Evolutionary conservation across 2,888 invertebrate species (phyloP).

Genomic region (Palloptera scutellata): DNA sequence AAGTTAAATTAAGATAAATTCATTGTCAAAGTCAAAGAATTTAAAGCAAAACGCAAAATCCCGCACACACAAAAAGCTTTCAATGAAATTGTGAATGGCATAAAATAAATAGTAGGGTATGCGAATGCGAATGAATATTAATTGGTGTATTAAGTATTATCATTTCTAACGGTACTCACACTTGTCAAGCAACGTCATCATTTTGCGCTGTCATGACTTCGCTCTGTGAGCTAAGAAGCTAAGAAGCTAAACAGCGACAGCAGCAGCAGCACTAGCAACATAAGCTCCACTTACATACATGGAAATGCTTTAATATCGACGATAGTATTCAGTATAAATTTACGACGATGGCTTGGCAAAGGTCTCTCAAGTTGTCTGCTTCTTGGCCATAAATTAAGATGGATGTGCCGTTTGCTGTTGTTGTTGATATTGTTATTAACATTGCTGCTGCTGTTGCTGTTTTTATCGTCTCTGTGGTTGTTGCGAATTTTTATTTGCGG

Average conservation of each 20-base stretch:
- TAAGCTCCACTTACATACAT: background rate
- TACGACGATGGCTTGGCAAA: too few species aligned
- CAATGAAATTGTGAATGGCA: too few species aligned
- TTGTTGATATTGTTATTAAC: constrained; percentile 1
- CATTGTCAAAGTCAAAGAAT: too few species aligned
- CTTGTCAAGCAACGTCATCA: constrained; percentile 12
- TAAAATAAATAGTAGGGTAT: too few species aligned
- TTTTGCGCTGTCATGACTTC: background rate
- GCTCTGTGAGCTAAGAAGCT: background rate
- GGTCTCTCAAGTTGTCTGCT: constrained; percentile 25
- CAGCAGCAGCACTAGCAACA: constrained; percentile 31
- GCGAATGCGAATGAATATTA: too few species aligned
- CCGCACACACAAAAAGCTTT: too few species aligned
- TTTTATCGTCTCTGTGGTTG: constrained; percentile 18
- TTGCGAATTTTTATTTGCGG: constrained; percentile 21
- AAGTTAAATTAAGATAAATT: too few species aligned
- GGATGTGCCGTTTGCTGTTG: constrained; percentile 17
- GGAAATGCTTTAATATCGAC: too few species aligned
- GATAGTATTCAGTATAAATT: background rate
- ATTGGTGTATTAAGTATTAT: background rate
- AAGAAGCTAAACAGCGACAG: constrained; percentile 47
- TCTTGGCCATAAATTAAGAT: constrained; percentile 10
- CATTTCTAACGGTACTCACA: constrained; percentile 29
- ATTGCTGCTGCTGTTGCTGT: constrained; percentile 19
- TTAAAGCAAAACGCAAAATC: too few species aligned